Conservation (phyloP, 2,113 vertebrate genomes). For the Dunckerocampus dactyliophorus region DNA sequence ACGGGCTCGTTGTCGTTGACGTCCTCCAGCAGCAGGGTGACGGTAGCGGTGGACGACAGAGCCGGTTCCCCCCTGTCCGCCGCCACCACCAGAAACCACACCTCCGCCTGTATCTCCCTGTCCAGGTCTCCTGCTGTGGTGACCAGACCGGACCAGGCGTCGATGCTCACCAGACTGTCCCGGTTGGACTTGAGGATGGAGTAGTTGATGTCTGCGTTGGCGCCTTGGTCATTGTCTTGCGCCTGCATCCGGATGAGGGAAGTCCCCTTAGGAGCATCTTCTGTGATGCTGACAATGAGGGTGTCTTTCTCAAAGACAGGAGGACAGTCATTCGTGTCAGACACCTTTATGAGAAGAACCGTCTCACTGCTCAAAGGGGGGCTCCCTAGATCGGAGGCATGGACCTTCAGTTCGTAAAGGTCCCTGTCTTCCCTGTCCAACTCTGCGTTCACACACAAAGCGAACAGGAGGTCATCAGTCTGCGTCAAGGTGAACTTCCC, state of each 20-base stretch:
- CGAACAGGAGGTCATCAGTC: conserved; percentile 74
- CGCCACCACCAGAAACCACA: conserved; percentile 80
- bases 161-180: conserved; percentile 64
- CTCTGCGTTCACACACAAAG: conserved; percentile 76
- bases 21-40: conserved; percentile 78
- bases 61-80: conserved; percentile 76
- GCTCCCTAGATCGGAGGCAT: conserved; percentile 76
- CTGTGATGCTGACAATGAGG: conserved; percentile 71
- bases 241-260: conserved; percentile 75
- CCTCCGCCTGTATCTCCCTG: conserved; percentile 70
- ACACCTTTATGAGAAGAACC: conserved; percentile 72
- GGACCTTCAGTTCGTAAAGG: conserved; percentile 75
- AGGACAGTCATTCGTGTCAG: conserved; percentile 81
- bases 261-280: conserved; percentile 76
- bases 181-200: conserved; percentile 55
- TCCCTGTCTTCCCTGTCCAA: conserved; percentile 81
- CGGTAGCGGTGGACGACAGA: conserved; percentile 74
- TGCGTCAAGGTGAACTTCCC: conserved; percentile 71
- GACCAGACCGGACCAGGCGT: conserved; percentile 75
- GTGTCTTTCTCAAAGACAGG: conserved; percentile 74
- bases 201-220: conserved; percentile 76
- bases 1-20: conserved; percentile 88
- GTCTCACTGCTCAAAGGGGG: conserved; percentile 74
- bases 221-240: conserved; percentile 77
- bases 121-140: conserved; percentile 73